Conservation (phyloP, 2,797 vertebrate genomes). For the Intellagama lesueurii region DNA sequence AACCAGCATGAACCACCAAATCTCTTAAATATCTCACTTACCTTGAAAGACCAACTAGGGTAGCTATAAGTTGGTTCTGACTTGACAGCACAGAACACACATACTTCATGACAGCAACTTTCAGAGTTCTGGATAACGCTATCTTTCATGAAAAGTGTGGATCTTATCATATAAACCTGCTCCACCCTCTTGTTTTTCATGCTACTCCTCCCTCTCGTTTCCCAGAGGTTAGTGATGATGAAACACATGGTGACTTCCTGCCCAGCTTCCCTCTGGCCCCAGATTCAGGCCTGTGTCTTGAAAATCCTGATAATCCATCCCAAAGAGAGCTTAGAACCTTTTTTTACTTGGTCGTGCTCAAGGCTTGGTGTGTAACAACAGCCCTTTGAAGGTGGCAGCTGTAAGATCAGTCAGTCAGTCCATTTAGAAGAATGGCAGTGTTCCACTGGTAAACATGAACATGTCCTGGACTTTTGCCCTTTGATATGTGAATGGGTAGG, state of each 20-base stretch:
- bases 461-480: conserved; percentile 21
- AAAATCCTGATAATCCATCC: neutral
- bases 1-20: no score
- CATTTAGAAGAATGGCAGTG: neutral
- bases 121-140: no score
- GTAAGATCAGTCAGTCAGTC: neutral
- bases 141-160: no score
- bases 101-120: no score
- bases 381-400: neutral
- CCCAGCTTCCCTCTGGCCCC: no score
- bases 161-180: neutral
- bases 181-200: no score
- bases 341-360: neutral
- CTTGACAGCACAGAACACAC: no score
- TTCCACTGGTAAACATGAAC: conserved; percentile 1
- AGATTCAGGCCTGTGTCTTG: neutral
- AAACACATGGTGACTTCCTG: neutral
- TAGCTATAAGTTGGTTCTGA: no score
- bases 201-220: neutral
- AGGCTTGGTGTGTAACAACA: neutral
- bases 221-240: neutral
- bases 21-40: no score
- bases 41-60: no score
- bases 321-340: neutral
- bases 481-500: conserved; percentile 14